A percentile compares a stretch with the other conserved stretches of the same genome.
Evolutionary conservation across 2,113 vertebrate genomes (phyloP).

Genomic region (Microtus montanus): DNA sequence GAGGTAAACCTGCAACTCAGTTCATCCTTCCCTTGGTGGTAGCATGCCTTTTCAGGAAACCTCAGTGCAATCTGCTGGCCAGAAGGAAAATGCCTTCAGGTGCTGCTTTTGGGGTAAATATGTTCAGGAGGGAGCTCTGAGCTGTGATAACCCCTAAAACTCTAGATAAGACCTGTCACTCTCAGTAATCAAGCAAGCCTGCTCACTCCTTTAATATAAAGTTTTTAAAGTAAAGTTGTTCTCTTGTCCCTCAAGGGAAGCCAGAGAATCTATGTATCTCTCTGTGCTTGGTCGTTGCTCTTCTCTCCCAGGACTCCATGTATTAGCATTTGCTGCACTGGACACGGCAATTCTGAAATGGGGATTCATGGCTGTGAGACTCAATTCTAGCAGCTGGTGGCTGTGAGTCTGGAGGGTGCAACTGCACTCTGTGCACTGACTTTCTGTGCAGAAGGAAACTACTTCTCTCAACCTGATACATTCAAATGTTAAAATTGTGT

Average conservation of each 20-base stretch:
- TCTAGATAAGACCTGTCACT: background rate
- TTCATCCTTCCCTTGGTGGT: background rate
- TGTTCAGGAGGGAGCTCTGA: background rate
- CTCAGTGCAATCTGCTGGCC: background rate
- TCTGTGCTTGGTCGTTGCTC: background rate
- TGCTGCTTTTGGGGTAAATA: background rate
- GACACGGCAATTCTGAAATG: background rate
- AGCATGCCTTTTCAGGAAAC: background rate
- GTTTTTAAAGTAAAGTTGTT: background rate
- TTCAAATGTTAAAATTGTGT: background rate
- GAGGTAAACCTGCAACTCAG: background rate
- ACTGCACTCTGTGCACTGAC: background rate
- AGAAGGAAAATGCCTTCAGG: background rate
- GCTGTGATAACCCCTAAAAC: background rate
- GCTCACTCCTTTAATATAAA: background rate
- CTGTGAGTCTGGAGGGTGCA: background rate
- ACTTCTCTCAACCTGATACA: background rate
- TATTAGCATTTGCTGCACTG: background rate
- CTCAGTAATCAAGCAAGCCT: background rate
- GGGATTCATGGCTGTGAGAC: background rate
- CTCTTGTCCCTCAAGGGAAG: background rate
- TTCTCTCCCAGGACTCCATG: background rate
- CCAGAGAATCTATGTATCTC: background rate
- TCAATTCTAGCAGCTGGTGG: background rate
- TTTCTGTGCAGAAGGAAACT: background rate